These are phyloP conservation scores for Beaufortia kweichowensis DNA, from an alignment of 2,113 vertebrate species.

Conservation along the genomic window DNA sequence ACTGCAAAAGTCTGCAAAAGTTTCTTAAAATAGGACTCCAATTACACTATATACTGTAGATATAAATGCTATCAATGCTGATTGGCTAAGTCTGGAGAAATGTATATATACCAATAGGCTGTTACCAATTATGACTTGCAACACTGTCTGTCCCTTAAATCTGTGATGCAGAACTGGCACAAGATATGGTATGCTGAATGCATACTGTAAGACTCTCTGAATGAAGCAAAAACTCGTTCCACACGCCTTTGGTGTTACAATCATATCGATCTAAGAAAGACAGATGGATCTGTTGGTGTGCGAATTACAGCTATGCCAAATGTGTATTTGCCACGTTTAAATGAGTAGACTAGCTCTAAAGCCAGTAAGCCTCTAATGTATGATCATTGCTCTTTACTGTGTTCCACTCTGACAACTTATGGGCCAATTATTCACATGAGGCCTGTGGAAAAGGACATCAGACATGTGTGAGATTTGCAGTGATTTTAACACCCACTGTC, in stretches of 20 bases:
- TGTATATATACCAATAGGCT: no score
- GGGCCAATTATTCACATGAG: constrained; percentile 53
- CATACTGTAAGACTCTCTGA: constrained; percentile 14
- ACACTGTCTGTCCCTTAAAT: background rate
- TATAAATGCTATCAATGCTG: no score
- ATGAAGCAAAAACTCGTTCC: background rate
- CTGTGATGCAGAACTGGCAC: constrained; percentile 11
- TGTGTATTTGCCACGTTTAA: constrained; percentile 49
- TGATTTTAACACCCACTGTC: constrained; percentile 40
- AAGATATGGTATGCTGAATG: constrained; percentile 27
- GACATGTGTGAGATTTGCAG: constrained; percentile 44
- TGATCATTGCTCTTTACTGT: constrained; percentile 51
- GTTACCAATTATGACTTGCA: background rate
- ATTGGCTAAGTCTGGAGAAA: no score
- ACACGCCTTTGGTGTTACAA: constrained; percentile 21
- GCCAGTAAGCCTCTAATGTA: constrained; percentile 60
- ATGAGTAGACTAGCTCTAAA: constrained; percentile 52
- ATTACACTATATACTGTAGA: no score
- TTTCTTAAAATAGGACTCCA: no score
- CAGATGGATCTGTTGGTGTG: constrained; percentile 42
- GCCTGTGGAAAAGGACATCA: constrained; percentile 48
- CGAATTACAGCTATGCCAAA: constrained; percentile 42
- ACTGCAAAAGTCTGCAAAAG: no score
- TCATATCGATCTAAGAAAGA: constrained; percentile 38
- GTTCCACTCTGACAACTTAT: constrained; percentile 50